phyloP scores from a whole-genome alignment of 1,140 invertebrate species.

The Calephelis virginiensis region DNA sequence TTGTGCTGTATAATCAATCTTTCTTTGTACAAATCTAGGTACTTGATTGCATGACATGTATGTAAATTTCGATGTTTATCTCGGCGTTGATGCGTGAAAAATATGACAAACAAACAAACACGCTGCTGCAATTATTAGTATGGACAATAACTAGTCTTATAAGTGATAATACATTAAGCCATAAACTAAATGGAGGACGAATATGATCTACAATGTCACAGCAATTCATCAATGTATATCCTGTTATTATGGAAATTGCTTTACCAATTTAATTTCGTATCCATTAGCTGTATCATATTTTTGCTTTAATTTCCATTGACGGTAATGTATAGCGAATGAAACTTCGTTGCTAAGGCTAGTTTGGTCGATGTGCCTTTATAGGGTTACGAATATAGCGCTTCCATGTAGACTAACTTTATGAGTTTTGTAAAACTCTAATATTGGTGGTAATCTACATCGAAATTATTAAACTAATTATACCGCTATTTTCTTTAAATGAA shows the following conservation, averaged over 20 bases:
- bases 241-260: slow-evolving; percentile 15
- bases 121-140: too few species aligned
- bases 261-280: slow-evolving; percentile 7
- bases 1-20: too few species aligned
- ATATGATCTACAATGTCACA: slow-evolving; percentile 5
- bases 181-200: not conserved
- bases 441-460: not conserved
- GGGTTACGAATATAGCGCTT: not conserved
- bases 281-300: slow-evolving; percentile 8
- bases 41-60: too few species aligned
- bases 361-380: not conserved
- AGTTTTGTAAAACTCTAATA: not conserved
- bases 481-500: too few species aligned
- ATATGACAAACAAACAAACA: too few species aligned
- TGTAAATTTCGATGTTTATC: too few species aligned
- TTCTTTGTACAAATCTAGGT: too few species aligned
- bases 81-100: too few species aligned
- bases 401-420: not conserved
- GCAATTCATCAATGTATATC: slow-evolving; percentile 4
- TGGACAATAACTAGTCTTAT: too few species aligned
- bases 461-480: not conserved
- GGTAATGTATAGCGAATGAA: slow-evolving; percentile 8
- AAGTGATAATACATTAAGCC: not conserved
- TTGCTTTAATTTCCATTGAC: slow-evolving; percentile 7
- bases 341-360: slow-evolving; percentile 5